A percentile compares a stretch with the other conserved stretches of the same genome.
Conservation (phyloP, 2,797 vertebrate species). For the Alexandromys oeconomus region DNA sequence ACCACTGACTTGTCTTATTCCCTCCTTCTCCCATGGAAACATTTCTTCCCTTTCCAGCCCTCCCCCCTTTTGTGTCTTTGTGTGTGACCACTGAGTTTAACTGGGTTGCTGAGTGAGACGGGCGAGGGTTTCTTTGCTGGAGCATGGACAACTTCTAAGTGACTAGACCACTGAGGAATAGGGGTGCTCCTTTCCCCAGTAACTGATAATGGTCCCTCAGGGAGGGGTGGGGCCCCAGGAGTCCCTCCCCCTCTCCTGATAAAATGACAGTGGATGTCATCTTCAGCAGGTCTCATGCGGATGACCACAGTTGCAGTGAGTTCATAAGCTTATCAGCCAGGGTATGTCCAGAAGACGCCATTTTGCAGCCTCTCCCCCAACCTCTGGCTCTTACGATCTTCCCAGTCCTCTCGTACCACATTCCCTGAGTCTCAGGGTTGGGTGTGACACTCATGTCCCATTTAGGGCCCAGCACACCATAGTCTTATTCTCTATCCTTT, state of each 20-base stretch:
- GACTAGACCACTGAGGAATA: neutral
- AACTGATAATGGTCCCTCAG: neutral
- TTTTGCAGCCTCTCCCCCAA: neutral
- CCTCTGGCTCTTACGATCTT: neutral
- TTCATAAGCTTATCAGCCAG: neutral
- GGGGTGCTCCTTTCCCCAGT: neutral
- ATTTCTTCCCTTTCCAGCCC: too few species aligned
- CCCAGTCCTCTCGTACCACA: neutral
- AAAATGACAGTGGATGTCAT: neutral
- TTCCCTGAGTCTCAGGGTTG: neutral
- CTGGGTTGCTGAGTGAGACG: too few species aligned
- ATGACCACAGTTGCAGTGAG: neutral
- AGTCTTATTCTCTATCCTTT: neutral
- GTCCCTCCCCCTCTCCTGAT: neutral
- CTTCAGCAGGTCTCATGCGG: neutral
- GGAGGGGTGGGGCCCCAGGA: neutral
- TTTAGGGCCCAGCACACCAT: neutral
- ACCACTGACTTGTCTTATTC: neutral
- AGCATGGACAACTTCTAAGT: neutral
- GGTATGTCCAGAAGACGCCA: neutral
- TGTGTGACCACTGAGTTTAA: neutral
- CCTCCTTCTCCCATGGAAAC: neutral
- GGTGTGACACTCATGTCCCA: neutral
- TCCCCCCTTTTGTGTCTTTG: neutral
- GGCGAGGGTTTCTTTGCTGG: accelerated